These are phyloP conservation scores for Rhynchophorus ferrugineus DNA, from an alignment of 1,140 invertebrate species.

Conservation along the genomic window DNA sequence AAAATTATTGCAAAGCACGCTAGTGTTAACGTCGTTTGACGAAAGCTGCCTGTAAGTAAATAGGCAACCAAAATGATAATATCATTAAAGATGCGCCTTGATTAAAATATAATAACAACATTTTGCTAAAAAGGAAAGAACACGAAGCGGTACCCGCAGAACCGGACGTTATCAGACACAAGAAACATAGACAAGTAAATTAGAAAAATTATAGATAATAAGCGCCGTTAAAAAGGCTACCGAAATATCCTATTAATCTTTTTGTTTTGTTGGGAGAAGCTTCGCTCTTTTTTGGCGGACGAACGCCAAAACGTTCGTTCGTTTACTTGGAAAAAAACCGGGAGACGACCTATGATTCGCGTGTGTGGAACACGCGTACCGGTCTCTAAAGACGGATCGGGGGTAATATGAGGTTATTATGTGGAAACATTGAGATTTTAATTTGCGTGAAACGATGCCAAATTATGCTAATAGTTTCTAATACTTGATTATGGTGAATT, in stretches of 20 bases:
- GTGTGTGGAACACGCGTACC: background rate
- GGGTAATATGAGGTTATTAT: background rate
- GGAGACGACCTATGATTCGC: background rate
- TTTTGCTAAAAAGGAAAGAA: background rate
- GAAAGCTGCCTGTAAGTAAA: too few relatives aligned
- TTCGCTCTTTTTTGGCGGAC: background rate
- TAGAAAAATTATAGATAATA: background rate
- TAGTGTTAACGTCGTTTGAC: too few relatives aligned
- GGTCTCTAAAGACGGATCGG: background rate
- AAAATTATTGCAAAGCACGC: too few relatives aligned
- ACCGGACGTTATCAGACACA: background rate
- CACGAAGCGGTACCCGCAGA: background rate
- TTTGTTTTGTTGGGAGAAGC: background rate
- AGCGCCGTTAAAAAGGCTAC: background rate
- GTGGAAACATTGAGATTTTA: background rate
- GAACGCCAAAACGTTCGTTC: background rate
- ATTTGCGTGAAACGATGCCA: constrained; percentile 6
- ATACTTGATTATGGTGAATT: constrained; percentile 8
- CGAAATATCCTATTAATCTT: background rate
- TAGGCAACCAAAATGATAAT: background rate
- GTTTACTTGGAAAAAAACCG: background rate
- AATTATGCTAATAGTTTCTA: constrained; percentile 13
- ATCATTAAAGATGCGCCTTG: background rate
- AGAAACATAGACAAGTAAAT: background rate
- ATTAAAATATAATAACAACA: background rate